A percentile compares a stretch with the other conserved stretches of the same genome.
phyloP scores from a whole-genome alignment of 1,140 invertebrate species.

The Cotesia chilonis region DNA sequence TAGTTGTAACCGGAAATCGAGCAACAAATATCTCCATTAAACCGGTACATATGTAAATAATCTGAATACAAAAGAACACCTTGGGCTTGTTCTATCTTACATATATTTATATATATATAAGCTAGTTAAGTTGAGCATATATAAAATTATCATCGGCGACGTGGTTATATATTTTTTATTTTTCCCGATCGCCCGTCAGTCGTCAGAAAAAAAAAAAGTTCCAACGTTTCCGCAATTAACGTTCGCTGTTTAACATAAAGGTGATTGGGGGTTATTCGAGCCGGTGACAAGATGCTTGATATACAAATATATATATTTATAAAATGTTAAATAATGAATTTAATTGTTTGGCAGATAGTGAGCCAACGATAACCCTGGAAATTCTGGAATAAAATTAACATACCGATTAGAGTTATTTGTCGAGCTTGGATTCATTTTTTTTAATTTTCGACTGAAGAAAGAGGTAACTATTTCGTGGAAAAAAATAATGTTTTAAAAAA shows the following conservation, averaged over 20 bases:
- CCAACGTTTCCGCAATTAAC: constrained; percentile 63
- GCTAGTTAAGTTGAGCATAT: neutral
- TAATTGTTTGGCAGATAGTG: too few species aligned
- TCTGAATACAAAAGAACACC: neutral
- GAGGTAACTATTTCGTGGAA: too few species aligned
- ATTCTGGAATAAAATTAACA: constrained; percentile 38
- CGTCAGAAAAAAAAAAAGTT: constrained; percentile 40
- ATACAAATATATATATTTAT: too few species aligned
- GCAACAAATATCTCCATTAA: too few species aligned
- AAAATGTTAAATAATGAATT: too few species aligned
- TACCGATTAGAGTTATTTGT: neutral
- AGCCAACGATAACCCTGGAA: too few species aligned
- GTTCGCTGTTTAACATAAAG: constrained; percentile 57
- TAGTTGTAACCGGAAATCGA: too few species aligned
- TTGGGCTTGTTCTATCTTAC: constrained; percentile 8
- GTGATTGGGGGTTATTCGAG: constrained; percentile 51
- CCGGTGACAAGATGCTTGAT: constrained; percentile 30
- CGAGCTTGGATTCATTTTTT: too few species aligned
- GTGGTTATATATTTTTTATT: neutral
- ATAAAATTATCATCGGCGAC: constrained; percentile 28
- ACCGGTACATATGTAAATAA: too few species aligned
- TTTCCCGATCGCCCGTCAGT: constrained; percentile 16
- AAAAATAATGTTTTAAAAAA: too few species aligned
- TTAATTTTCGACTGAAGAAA: too few species aligned
- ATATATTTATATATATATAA: too few species aligned